These are phyloP conservation scores for Lomographa bimaculata DNA, from an alignment of 2,888 invertebrate species.

Conservation along the genomic window DNA sequence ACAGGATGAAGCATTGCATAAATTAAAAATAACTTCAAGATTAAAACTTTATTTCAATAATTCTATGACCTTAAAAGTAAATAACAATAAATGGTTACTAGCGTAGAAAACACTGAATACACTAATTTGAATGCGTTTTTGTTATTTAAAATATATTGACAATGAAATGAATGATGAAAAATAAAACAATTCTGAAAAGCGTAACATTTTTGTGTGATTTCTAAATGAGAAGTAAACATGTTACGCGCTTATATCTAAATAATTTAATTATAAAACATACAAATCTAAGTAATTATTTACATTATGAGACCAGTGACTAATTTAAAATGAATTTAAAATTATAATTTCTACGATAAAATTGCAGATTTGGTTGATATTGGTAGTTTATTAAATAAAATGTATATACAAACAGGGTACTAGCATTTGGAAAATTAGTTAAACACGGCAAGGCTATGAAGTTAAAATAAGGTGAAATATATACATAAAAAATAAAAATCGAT, in stretches of 20 bases:
- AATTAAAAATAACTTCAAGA: constrained; percentile 26
- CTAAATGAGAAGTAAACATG: constrained; percentile 6
- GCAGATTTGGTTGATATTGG: constrained; percentile 8
- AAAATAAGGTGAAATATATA: no score
- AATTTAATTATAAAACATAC: constrained; percentile 31
- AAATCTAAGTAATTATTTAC: constrained; percentile 35
- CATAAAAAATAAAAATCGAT: no score
- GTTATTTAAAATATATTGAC: no score
- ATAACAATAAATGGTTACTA: constrained; percentile 60
- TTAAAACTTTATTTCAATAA: constrained; percentile 51
- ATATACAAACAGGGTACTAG: no score
- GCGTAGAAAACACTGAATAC: constrained; percentile 38
- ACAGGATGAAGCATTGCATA: no score
- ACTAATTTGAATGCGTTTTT: constrained; percentile 15
- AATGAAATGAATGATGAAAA: background rate
- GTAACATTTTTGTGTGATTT: constrained; percentile 1
- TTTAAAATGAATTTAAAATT: constrained; percentile 12
- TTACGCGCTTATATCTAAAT: constrained; percentile 27
- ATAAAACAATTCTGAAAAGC: constrained; percentile 1
- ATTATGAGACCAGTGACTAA: constrained; percentile 28
- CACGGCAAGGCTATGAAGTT: no score
- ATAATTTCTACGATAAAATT: constrained; percentile 9
- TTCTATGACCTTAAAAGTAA: constrained; percentile 65
- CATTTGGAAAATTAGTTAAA: no score
- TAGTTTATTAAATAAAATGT: background rate